phyloP scores from a whole-genome alignment of 2,113 vertebrate genomes.

The Scomber colias region DNA sequence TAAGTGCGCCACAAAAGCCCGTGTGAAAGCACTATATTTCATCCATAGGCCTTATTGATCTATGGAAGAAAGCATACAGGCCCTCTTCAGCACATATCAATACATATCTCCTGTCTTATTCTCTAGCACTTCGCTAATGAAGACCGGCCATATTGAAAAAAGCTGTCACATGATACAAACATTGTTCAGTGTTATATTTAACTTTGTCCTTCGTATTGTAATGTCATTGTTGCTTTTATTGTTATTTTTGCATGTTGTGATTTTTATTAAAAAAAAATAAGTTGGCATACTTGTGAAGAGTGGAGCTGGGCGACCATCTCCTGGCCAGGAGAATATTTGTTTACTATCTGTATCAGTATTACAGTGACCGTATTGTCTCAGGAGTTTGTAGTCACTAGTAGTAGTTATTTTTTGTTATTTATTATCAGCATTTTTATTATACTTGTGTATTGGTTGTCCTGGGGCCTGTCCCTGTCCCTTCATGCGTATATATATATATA shows the following conservation, averaged over 20 bases:
- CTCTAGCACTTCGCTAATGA: constrained; percentile 41
- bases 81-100: constrained; percentile 62
- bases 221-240: constrained; percentile 71
- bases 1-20: constrained; percentile 30
- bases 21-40: constrained; percentile 52
- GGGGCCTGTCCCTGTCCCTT: constrained; percentile 22
- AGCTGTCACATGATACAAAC: constrained; percentile 50
- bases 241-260: constrained; percentile 78
- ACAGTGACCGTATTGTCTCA: constrained; percentile 81
- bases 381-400: constrained; percentile 75
- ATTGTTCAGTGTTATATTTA: constrained; percentile 70
- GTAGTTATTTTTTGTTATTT: constrained; percentile 73
- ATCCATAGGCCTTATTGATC: constrained; percentile 21
- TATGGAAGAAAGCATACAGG: constrained; percentile 41
- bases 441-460: constrained; percentile 61
- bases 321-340: constrained; percentile 62
- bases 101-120: constrained; percentile 60
- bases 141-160: constrained; percentile 44
- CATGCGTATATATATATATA: background rate
- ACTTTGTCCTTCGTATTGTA: constrained; percentile 67
- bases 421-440: constrained; percentile 71
- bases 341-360: constrained; percentile 78
- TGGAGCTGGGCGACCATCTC: constrained; percentile 50
- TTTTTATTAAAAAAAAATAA: constrained; percentile 30
- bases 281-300: constrained; percentile 52